Conservation (phyloP, 2,797 vertebrate genomes). For the Mallotus villosus region DNA sequence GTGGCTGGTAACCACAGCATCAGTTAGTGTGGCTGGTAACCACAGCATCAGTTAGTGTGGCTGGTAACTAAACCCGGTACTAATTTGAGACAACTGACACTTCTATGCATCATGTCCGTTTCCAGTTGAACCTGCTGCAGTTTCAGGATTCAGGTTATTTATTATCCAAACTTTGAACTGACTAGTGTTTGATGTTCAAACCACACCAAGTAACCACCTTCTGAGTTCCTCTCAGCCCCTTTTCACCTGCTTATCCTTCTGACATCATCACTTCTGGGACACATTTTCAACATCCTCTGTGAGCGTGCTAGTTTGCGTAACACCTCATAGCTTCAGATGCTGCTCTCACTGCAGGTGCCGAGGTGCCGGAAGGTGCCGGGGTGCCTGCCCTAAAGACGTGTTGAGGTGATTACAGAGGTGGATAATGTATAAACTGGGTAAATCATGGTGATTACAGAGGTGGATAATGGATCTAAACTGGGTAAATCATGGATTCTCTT, state of each 20-base stretch:
- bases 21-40: too few species aligned
- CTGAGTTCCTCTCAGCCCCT: background rate
- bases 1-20: constrained; percentile 15
- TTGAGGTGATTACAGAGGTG: constrained; percentile 6
- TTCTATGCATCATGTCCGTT: too few species aligned
- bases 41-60: too few species aligned
- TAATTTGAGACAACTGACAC: too few species aligned
- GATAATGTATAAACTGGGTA: constrained; percentile 16
- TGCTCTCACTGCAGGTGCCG: background rate
- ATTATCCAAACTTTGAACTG: background rate
- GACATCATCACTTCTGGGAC: background rate
- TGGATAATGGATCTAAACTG: too few species aligned
- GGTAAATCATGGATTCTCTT: constrained; percentile 36
- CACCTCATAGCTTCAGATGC: background rate
- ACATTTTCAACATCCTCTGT: background rate
- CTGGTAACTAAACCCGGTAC: too few species aligned
- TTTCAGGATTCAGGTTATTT: background rate
- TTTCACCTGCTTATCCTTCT: background rate
- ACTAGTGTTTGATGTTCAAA: background rate
- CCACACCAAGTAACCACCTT: background rate
- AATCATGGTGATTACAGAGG: constrained; percentile 35
- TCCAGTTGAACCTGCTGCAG: too few species aligned
- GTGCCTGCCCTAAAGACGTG: background rate
- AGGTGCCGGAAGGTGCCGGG: background rate
- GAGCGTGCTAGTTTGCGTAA: background rate